These are phyloP conservation scores for Antheraea yamamai DNA, from an alignment of 2,888 invertebrate genomes.

Conservation along the genomic window DNA sequence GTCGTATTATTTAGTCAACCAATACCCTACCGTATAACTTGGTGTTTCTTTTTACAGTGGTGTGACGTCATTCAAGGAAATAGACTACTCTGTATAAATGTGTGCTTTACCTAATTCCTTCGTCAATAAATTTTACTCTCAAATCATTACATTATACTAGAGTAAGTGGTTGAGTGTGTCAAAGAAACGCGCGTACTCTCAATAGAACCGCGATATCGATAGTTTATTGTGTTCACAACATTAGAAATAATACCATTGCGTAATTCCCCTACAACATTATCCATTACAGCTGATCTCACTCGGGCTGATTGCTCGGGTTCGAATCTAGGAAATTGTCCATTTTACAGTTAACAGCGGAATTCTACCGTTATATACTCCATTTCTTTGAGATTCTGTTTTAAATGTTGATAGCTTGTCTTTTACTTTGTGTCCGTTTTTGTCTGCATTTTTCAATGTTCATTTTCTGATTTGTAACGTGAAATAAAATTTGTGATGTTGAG, in stretches of 20 bases:
- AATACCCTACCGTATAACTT: no score
- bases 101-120: background rate
- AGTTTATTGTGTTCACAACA: background rate
- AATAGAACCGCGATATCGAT: background rate
- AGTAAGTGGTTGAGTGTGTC: no score
- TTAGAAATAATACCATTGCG: slow-evolving; percentile 36
- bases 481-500: background rate
- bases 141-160: no score
- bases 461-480: background rate
- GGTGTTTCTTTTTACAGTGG: background rate
- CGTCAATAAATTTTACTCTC: background rate
- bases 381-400: slow-evolving; percentile 53
- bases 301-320: slow-evolving; percentile 69
- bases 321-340: slow-evolving; percentile 67
- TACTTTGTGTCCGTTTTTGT: slow-evolving; percentile 25
- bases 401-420: slow-evolving; percentile 52
- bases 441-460: background rate
- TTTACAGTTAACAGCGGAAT: slow-evolving; percentile 62
- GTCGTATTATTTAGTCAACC: background rate
- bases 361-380: slow-evolving; percentile 54
- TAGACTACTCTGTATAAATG: background rate
- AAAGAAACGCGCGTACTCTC: no score
- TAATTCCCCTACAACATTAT: slow-evolving; percentile 63
- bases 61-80: background rate
- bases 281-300: slow-evolving; percentile 70